Evolutionary conservation across 2,797 vertebrate genomes (phyloP), one percentile per base, ranked within the genome.

Genomic region (Protonibea diacanthus): DNA sequence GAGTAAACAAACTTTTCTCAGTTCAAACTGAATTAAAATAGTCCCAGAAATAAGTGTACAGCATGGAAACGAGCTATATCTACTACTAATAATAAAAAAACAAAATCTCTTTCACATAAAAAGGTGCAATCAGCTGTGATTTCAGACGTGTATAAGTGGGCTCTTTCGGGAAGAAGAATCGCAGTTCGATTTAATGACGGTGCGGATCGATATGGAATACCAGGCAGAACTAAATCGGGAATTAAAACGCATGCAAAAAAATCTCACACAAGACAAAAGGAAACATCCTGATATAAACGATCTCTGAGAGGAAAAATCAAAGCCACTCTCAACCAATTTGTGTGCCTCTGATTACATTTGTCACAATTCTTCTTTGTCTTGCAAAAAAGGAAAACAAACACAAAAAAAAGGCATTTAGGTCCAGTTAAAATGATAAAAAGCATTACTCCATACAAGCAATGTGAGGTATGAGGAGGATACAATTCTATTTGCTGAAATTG

Each of bases 401-500:
- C 29, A 88, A 81, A 70, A 86, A 91, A 74, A 91, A 93, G 91
- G 91, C 91, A 91, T 91, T 90, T 86, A 92, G 90, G 91, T 94
- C 90, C 88, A 65, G 74, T 87, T 90, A 33, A 88, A 91, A 89
- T 78, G 74, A 89, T 72, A 85, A 71, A 59, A 85, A 90, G 89
- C 91, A 91, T 90, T 90, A 92, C 89, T 91, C 86, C 78, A 76
- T 82, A 86, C 76, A 92, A 92, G 89, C 88, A 88, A 90, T 86
- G 89, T 91, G 93, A 94, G 94, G 92, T 93, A 93, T 92, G 92
- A 93, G 74, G 88, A 91, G 90, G 92, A 91, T 90, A 91, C 89
- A 90, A 84, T 91, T 91, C 90, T 91, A 90, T 91, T 90, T 1
- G 88, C 90, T 93, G 88, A 88, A 87, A 75, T 74, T 81, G 90